These are phyloP conservation scores for Aphrocallistes beatrix DNA, from an alignment of 37 sponge, comb jelly and placozoan genomes.

Conservation along the genomic window DNA sequence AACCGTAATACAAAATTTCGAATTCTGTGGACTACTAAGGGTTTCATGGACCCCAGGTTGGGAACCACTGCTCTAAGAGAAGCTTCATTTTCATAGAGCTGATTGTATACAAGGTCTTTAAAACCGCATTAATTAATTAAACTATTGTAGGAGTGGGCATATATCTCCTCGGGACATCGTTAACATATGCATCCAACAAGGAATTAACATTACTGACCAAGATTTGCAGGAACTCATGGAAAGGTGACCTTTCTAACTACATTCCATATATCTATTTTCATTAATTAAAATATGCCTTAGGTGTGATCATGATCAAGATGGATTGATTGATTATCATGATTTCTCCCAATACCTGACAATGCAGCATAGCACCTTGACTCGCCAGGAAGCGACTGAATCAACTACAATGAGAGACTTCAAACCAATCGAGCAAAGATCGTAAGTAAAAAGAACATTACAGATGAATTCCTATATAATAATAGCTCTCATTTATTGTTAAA, in stretches of 20 bases:
- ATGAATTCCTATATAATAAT: no score
- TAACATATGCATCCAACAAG: background rate
- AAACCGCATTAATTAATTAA: no score
- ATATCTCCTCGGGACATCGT: background rate
- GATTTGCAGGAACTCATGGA: conserved; percentile 38
- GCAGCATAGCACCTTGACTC: conserved; percentile 10
- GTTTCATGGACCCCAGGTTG: no score
- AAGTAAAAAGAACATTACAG: background rate
- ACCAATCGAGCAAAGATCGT: conserved; percentile 34
- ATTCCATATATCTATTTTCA: background rate
- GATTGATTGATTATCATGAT: conserved; percentile 71
- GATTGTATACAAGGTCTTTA: no score
- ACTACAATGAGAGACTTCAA: conserved; percentile 35
- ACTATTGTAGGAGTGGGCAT: background rate
- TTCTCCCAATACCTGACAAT: conserved; percentile 50
- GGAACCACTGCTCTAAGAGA: no score
- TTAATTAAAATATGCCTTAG: background rate
- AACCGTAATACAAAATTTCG: no score
- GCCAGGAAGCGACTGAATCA: background rate
- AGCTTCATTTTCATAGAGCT: no score
- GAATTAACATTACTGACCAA: background rate
- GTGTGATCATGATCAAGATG: conserved; percentile 48
- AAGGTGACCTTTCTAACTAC: background rate
- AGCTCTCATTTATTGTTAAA: no score
- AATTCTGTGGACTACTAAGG: no score